These are phyloP conservation scores for Telenomus remus DNA, from an alignment of 1,140 invertebrate species.

Conservation along the genomic window DNA sequence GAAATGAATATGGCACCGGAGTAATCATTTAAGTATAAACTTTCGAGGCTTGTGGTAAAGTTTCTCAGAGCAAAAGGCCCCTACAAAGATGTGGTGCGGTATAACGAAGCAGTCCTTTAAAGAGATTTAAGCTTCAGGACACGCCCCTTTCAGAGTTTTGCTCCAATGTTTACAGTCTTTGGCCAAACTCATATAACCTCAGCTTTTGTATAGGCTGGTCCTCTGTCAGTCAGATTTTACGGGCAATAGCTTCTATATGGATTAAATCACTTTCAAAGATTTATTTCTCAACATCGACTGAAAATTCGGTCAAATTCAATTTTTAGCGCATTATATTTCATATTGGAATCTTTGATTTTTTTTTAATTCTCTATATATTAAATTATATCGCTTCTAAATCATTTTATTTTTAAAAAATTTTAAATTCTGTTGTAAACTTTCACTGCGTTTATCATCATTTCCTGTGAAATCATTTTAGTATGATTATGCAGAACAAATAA, in stretches of 20 bases:
- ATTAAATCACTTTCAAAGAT: slow-evolving; percentile 18
- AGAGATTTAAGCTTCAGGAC: slow-evolving; percentile 40
- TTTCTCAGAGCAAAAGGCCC: slow-evolving; percentile 12
- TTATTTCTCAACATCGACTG: slow-evolving; percentile 25
- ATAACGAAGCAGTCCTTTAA: slow-evolving; percentile 42
- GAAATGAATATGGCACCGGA: slow-evolving; percentile 7
- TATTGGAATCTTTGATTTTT: too few species aligned
- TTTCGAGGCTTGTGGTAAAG: slow-evolving; percentile 28
- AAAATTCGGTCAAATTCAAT: neutral
- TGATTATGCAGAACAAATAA: neutral
- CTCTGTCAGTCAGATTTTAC: slow-evolving; percentile 45
- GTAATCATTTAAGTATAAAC: slow-evolving; percentile 30
- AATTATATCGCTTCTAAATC: too few species aligned
- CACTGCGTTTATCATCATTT: too few species aligned
- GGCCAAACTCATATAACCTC: slow-evolving; percentile 18
- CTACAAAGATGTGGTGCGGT: slow-evolving; percentile 14
- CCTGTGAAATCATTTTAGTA: neutral
- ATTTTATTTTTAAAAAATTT: too few species aligned
- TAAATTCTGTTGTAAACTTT: too few species aligned
- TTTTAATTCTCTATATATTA: too few species aligned
- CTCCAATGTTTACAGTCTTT: slow-evolving; percentile 43
- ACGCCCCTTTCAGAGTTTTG: slow-evolving; percentile 46
- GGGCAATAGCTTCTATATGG: slow-evolving; percentile 25
- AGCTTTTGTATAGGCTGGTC: slow-evolving; percentile 22
- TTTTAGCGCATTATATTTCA: too few species aligned